Percentiles rank a stretch among this genome's conserved stretches.
Evolutionary conservation across 2,113 vertebrate species (phyloP).

Genomic region (Lynx canadensis): DNA sequence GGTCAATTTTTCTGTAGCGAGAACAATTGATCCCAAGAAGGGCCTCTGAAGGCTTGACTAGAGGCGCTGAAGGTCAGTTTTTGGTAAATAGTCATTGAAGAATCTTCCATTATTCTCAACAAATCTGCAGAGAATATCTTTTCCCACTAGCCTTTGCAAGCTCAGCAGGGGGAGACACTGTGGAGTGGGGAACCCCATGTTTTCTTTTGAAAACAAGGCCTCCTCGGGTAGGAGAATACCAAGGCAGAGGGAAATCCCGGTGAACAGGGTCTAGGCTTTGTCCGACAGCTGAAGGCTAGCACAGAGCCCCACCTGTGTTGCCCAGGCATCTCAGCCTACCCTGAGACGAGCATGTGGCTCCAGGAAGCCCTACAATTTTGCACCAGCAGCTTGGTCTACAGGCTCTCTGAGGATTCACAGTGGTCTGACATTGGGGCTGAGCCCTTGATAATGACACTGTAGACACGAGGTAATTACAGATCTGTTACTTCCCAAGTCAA

Average conservation of each 20-base stretch:
- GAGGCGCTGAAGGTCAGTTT: not conserved
- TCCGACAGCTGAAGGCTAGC: not conserved
- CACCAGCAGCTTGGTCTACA: not conserved
- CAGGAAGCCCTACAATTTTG: not conserved
- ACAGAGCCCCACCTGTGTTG: not conserved
- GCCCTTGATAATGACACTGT: constrained; percentile 56
- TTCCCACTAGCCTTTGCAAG: not conserved
- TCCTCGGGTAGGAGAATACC: not conserved
- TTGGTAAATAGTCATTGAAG: not conserved
- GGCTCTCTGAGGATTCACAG: not conserved
- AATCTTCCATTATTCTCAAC: not conserved
- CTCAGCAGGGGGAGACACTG: not conserved
- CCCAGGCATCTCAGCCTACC: not conserved
- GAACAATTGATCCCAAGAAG: not conserved
- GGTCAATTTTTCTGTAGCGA: not conserved
- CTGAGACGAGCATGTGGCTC: not conserved
- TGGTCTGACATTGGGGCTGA: not conserved
- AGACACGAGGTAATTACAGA: constrained; percentile 61
- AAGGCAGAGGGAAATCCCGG: not conserved
- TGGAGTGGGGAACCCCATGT: not conserved
- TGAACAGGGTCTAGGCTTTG: not conserved
- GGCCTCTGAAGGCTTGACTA: not conserved
- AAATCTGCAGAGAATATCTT: not conserved
- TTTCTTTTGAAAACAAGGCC: not conserved
- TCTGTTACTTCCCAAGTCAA: constrained; percentile 46